Conservation (phyloP, 2,113 vertebrate genomes). For the Emydocephalus ijimae region DNA sequence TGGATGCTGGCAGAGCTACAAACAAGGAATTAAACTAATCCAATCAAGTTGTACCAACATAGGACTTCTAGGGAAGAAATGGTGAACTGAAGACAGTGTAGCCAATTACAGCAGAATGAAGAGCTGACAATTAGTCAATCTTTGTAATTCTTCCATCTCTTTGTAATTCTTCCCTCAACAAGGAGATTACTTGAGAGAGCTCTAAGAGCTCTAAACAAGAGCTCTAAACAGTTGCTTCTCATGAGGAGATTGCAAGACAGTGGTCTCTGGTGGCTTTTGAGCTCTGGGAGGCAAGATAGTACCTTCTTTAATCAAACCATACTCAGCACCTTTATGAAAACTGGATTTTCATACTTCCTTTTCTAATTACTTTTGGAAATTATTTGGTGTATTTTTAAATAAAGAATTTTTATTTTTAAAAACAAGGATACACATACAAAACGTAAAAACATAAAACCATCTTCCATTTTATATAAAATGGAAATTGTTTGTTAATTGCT, state of each 20-base stretch:
- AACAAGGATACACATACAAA: no score
- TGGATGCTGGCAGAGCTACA: slow-evolving; percentile 60
- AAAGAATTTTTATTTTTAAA: no score
- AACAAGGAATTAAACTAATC: slow-evolving; percentile 61
- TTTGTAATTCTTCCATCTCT: background rate
- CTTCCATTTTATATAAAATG: background rate
- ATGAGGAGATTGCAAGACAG: background rate
- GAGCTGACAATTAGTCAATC: background rate
- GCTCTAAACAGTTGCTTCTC: background rate
- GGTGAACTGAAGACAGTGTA: background rate
- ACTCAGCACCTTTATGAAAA: background rate
- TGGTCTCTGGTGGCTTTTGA: background rate
- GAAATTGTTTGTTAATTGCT: background rate
- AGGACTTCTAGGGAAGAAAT: background rate
- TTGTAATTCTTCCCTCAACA: background rate
- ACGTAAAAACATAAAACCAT: no score
- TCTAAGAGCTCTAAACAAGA: background rate
- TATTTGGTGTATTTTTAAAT: background rate
- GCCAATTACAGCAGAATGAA: background rate
- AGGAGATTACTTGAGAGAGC: background rate
- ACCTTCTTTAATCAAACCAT: background rate
- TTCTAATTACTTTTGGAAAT: background rate
- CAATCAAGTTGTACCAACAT: slow-evolving; percentile 46
- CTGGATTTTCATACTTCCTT: background rate
- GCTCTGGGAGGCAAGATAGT: background rate